phyloP scores from a whole-genome alignment of 30 jellyfish, hydroid and myxozoan species.

The Cassiopea xamachana region DNA sequence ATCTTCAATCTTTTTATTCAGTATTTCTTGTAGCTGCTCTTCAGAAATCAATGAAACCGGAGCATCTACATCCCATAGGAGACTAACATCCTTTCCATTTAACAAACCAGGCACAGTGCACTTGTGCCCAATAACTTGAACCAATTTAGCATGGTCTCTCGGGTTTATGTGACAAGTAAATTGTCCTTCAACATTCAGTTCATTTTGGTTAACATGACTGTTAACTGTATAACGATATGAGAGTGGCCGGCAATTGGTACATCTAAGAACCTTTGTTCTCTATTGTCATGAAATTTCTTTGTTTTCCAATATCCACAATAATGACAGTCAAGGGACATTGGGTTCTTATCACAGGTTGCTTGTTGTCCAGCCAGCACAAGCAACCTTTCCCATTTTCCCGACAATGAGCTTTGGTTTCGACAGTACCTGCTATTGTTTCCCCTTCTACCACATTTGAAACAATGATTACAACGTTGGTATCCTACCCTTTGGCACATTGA shows the following conservation, averaged over 20 bases:
- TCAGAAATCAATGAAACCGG: slow-evolving; percentile 22
- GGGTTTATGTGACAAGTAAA: slow-evolving; percentile 4
- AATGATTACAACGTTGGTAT: neutral
- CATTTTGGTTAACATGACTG: neutral
- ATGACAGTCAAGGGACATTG: slow-evolving; percentile 9
- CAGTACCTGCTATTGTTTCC: slow-evolving; percentile 24
- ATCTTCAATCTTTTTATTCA: neutral
- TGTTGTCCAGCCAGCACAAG: slow-evolving; percentile 17
- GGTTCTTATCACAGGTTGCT: neutral
- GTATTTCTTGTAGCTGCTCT: neutral
- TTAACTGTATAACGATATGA: neutral
- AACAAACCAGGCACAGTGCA: slow-evolving; percentile 23
- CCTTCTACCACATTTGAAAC: slow-evolving; percentile 8
- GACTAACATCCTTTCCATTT: neutral
- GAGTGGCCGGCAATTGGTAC: neutral
- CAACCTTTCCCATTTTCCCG: slow-evolving; percentile 19
- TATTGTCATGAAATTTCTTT: neutral
- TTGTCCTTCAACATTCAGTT: neutral
- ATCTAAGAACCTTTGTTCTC: slow-evolving; percentile 1
- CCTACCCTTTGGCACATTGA: slow-evolving; percentile 4
- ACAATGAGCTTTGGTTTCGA: neutral
- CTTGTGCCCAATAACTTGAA: slow-evolving; percentile 15
- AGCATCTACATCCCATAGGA: slow-evolving; percentile 29
- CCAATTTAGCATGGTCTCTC: slow-evolving; percentile 18
- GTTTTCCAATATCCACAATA: slow-evolving; percentile 15